Percentiles rank a stretch among this genome's conserved stretches.
phyloP scores from a whole-genome alignment of 2,797 vertebrate species.

The Sarcophilus harrisii region DNA sequence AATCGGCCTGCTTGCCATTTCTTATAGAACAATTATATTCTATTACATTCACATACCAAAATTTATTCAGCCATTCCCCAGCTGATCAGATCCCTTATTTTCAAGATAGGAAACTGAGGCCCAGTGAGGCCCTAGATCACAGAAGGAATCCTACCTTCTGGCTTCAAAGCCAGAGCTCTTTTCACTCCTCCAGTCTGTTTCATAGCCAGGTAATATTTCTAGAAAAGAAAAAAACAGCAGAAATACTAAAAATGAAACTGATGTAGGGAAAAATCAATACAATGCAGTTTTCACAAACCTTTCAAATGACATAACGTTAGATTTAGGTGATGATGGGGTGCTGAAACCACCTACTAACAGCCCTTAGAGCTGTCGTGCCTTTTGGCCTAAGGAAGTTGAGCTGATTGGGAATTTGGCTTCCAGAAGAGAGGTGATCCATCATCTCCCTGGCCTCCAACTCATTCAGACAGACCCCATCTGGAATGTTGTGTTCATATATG shows the following conservation, averaged over 20 bases:
- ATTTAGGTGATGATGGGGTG: slow-evolving; percentile 71
- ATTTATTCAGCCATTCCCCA: too few relatives aligned
- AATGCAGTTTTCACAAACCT: slow-evolving; percentile 69
- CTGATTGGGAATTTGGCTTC: slow-evolving; percentile 28
- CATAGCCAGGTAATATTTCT: slow-evolving; percentile 31
- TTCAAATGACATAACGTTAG: slow-evolving; percentile 62
- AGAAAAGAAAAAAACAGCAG: slow-evolving; percentile 56
- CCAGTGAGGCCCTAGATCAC: neutral
- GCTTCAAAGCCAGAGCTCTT: neutral
- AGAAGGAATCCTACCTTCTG: neutral
- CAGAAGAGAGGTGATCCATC: neutral
- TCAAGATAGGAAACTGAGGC: neutral
- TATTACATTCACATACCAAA: too few relatives aligned
- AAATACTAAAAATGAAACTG: slow-evolving; percentile 65
- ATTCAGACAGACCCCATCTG: neutral
- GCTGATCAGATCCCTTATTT: too few relatives aligned
- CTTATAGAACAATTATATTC: too few relatives aligned
- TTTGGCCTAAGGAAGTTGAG: slow-evolving; percentile 8
- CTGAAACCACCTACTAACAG: slow-evolving; percentile 36
- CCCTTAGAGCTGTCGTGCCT: slow-evolving; percentile 41
- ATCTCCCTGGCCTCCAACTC: neutral
- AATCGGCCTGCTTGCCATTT: too few relatives aligned
- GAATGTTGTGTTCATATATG: neutral
- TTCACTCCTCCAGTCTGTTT: slow-evolving; percentile 12
- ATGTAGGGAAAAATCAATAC: slow-evolving; percentile 68